Conservation (phyloP, 2,797 vertebrate species). For the Prionace glauca region DNA sequence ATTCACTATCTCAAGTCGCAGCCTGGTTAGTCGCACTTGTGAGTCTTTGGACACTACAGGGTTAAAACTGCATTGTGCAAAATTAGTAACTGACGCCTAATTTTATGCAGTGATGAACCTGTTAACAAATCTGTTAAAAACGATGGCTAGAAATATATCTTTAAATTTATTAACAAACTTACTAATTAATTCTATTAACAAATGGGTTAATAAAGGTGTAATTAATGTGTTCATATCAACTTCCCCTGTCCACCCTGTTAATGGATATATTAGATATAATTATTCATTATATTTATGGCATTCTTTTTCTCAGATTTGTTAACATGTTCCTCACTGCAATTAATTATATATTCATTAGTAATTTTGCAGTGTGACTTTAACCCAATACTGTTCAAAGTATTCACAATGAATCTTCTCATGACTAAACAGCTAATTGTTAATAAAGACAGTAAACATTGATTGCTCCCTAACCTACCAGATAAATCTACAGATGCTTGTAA, state of each 20-base stretch:
- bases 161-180: neutral
- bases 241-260: neutral
- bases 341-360: neutral
- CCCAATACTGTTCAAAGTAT: neutral
- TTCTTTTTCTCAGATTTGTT: neutral
- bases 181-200: neutral
- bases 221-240: neutral
- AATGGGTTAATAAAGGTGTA: neutral
- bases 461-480: neutral
- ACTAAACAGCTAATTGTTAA: neutral
- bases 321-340: neutral
- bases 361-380: neutral
- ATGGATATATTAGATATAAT: too few species aligned
- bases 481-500: neutral
- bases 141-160: neutral
- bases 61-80: neutral
- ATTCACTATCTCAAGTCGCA: neutral
- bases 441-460: neutral
- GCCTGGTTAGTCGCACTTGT: neutral
- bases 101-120: neutral
- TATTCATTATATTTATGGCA: neutral
- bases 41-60: neutral
- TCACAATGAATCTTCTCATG: too few species aligned
- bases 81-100: neutral
- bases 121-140: neutral